Evolutionary conservation across 2,113 vertebrate genomes (phyloP), one percentile per base, ranked within the genome.

Genomic region (Scortum barcoo): DNA sequence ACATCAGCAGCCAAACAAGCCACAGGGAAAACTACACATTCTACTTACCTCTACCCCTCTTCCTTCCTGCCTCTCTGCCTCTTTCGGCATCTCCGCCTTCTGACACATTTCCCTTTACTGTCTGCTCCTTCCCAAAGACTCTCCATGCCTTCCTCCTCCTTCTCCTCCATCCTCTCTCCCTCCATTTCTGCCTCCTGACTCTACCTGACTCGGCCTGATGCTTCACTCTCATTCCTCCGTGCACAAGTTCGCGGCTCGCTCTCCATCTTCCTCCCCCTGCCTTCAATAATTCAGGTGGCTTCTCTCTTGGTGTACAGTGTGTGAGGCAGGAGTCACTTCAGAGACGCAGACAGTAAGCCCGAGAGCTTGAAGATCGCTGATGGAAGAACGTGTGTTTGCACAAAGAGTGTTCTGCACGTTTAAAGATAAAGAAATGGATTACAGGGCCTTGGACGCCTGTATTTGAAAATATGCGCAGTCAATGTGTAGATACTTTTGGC

Each of bases 271-370:
- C 30, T 82, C 54, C 71, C 69, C 50, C 62, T 58, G 65, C 73
- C 76, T 86, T 93, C 81, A 91, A 91, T 91, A 91, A 93, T 94
- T 93, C 88, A 93, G 38, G 60, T 36, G 8, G 50, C 81, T 76
- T 89, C 86, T 88, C 83, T 91, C 75, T 70, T 50, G 53, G 56
- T 67, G 56, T 78, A 67, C 63, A 69, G 62, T 76, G 38, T 62
- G 78, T 72, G 74, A 83, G 81, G 65, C 50, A 62, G 68, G 44
- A 72, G 54, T 81, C 68, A 84, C 78, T 68, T 51, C 66, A 74
- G 88, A 82, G 57, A 40, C 75, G 33, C 51, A 61, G 24, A 67
- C 68, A 54, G 69, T 3, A 2, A 74, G 71, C 50, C 44, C 38
- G 54, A 81, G 65, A 86, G 74, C 75, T 53, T 7, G 2, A 54